Evolutionary conservation across 2,113 vertebrate species (phyloP), one percentile per base, ranked within the genome.

Genomic region (Circaetus gallicus): DNA sequence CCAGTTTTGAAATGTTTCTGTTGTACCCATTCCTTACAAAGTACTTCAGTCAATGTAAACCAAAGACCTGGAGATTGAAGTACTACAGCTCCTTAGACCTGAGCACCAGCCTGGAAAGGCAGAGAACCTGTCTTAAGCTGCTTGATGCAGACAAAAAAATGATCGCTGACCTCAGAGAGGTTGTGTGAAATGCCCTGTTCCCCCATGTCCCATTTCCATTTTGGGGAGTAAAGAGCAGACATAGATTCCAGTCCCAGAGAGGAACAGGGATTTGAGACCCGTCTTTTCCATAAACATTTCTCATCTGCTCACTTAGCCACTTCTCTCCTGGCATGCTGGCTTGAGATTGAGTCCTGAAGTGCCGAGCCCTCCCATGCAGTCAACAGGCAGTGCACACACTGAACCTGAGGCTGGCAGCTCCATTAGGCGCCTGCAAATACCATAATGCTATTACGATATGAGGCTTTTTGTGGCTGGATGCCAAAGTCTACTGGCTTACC

Each of bases 401-500:
- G 59, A 73, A 28, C 83, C 69, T 24, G 14, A 24, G 17, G 28
- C 78, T 93, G 87, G 78, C 92, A 94, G 90, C 58, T 53, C 70
- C 78, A 25, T 77, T 62, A 77, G 53, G 28, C 0, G 24, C 53
- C 62, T 93, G 32, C 25, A 87, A 82, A 90, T 87, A 88, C 78
- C 38, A 4, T 49, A 34, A 58, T 58, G 56, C 49, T 82, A 18
- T 88, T 96, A 89, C 0, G 0, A 49, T 76, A 56, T 0, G 31
- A 90, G 66, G 81, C 45, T 95, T 92, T 90, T 43, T 86, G 82
- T 93, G 96, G 93, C 92, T 55, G 76, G 50, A 40, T 83, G 94
- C 91, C 96, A 96, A 89, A 89, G 34, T 58, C 89, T 95, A 93
- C 90, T 82, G 86, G 65, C 72, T 87, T 95, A 93, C 69, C 56